Evolutionary conservation across 2,797 vertebrate species (phyloP).

Genomic region (Dromococcyx pavoninus): DNA sequence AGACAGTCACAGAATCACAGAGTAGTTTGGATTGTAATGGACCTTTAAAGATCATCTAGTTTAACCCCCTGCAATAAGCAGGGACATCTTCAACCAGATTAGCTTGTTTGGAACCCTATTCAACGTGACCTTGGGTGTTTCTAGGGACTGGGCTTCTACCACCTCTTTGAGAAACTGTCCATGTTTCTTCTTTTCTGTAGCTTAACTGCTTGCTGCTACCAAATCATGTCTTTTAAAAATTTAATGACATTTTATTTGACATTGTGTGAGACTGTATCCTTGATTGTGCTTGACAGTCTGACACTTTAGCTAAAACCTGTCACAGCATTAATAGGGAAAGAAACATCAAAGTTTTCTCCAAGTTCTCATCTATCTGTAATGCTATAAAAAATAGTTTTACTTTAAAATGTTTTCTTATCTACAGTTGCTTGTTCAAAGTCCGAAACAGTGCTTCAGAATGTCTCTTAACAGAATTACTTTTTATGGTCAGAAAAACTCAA

Average conservation of each 20-base stretch:
- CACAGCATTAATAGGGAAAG: neutral
- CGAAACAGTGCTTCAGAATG: neutral
- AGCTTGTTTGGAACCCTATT: too few species aligned
- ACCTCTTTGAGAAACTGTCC: too few species aligned
- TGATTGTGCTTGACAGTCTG: neutral
- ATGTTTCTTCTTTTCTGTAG: neutral
- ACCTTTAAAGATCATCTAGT: too few species aligned
- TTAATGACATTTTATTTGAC: neutral
- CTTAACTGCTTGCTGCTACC: neutral
- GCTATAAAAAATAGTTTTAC: neutral
- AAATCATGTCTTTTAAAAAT: neutral
- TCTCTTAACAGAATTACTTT: conserved; percentile 2
- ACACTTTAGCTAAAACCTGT: neutral
- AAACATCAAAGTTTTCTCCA: neutral
- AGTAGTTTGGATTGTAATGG: too few species aligned
- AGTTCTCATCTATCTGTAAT: neutral
- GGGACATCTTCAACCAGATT: too few species aligned
- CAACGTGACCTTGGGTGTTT: too few species aligned
- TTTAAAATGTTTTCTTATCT: neutral
- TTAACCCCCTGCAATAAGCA: too few species aligned
- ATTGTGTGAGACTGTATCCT: neutral
- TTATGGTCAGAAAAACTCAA: neutral
- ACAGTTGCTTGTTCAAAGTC: neutral
- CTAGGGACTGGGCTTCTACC: too few species aligned
- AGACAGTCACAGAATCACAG: neutral